Percentiles rank a stretch among this genome's conserved stretches.
phyloP scores from a whole-genome alignment of 1,140 invertebrate species.

The Lasioglossum albipes region DNA sequence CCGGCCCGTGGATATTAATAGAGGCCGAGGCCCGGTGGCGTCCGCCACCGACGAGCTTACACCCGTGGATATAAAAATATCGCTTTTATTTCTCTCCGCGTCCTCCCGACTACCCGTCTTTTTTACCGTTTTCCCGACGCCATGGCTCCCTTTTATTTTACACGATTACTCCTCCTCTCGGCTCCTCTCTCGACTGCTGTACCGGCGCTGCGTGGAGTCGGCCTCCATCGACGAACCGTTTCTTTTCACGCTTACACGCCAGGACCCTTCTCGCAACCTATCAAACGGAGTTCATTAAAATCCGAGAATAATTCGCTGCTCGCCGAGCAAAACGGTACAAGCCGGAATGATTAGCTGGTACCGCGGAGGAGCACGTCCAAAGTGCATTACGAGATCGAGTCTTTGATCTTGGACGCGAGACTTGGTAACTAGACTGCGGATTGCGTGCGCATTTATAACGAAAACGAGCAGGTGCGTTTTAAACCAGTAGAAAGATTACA shows the following conservation, averaged over 20 bases:
- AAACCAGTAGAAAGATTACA: no score
- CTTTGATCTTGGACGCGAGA: no score
- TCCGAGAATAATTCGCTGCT: background rate
- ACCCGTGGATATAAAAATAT: constrained; percentile 77
- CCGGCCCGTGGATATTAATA: constrained; percentile 77
- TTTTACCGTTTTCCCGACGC: constrained; percentile 25
- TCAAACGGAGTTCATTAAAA: background rate
- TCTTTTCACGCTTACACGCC: background rate
- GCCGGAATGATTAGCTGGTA: no score
- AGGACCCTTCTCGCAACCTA: background rate
- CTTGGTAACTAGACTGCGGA: no score
- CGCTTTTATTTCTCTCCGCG: constrained; percentile 71
- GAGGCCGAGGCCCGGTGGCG: constrained; percentile 73
- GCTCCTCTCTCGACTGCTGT: background rate
- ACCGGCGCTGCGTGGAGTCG: background rate
- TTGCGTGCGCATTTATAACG: no score
- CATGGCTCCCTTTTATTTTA: constrained; percentile 14
- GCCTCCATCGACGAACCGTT: background rate
- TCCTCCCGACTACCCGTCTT: constrained; percentile 37
- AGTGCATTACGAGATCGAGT: no score
- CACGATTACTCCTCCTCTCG: constrained; percentile 17
- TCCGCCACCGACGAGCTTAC: constrained; percentile 69
- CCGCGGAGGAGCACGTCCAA: no score
- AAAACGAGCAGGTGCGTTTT: no score
- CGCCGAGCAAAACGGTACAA: no score